Base-by-base conservation (phyloP, 2,113 vertebrate genomes). In the Dryoscopus gambensis region DNA sequence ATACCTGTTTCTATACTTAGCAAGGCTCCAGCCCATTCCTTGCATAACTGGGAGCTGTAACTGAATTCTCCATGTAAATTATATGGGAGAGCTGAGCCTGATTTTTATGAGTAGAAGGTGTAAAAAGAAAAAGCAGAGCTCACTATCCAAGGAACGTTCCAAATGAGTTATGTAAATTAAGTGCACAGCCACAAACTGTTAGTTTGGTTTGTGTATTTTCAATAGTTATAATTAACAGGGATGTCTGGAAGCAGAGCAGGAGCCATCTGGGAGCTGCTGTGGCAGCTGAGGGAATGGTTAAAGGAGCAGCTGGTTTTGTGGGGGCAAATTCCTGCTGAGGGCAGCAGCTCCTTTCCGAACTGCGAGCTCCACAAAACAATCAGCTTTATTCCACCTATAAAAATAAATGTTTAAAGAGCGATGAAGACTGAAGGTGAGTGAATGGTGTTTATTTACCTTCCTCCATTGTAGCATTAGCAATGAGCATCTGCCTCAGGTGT, bases 401-500 rank as follows among this genome's bases (percentile, higher is more conserved):
- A 86, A 71, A 39, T 3, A 8, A 21, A 12, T 2, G 24, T 20
- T 56, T 57, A 3, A 27, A 52, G 84, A 47, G 18, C 12, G 80
- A 14, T 27, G 40, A 44, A 35, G 57, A 17, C 19, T 10, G 49
- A 25, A 35, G 46, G 42, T 9, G 25, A 57, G 42, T 12, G 28
- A 12, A 70, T 78, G 75, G 18, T 17, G 44, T 56, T 95, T 93
- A 97, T 67, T 97, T 97, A 98, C 99, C 99, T 98, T 99, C 99
- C 94, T 99, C 99, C 99, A 99, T 99, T 94, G 98, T 99, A 42
- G 98, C 98, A 80, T 98, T 98, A 30, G 99, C 99, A 95, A 99
- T 98, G 52, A 99, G 99, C 98, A 99, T 99, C 97, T 99, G 99
- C 79, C 99, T 98, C 27, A 99, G 97, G 90, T 99, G 99, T 89